Base-by-base conservation (phyloP, 2,797 vertebrate genomes). In the Anguilla obscura region DNA sequence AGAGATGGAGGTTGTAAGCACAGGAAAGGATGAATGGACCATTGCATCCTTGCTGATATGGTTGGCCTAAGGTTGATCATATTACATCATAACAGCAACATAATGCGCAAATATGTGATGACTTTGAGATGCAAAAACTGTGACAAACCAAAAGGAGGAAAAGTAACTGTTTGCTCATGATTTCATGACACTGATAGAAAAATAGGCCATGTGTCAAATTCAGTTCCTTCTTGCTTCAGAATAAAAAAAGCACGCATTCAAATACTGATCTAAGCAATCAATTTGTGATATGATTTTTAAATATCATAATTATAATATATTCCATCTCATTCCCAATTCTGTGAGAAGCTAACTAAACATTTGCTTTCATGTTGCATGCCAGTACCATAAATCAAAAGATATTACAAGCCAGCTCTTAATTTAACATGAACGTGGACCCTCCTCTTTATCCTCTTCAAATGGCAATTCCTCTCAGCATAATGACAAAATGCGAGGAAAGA, bases 371-470 rank as follows among this genome's bases (percentile, higher is more conserved):
- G 45, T 83, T 63, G 56, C 56, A 87, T 33, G 86, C 24, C n/a
- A 50, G 50, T 27, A n/a, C 16, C 83, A 56, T 50, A n/a, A 87
- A 66, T 36, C 18, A 74, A 40, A 14, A 86, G 50, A 66, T 45
- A 80, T 58, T 87, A 33, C 52, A 56, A 50, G 71, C 86, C 71
- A n/a, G 86, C 71, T 87, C 36, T 83, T 87, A 66, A 87, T 36
- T 66, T 83, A n/a, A 48, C 40, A 52, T 58, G 27, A 87, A 33
- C 52, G 18, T 83, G 58, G 27, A 60, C 40, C 58, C 79, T 84
- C 63, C 48, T 33, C 58, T 36, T 58, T 33, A 63, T 30, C 33
- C 45, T 52, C 58, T 6, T 24, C 30, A 85, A 88, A 88, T 84
- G 36, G 87, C 82, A 88, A 54, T 88, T 40, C 83, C 60, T 45